Percentiles rank a stretch among this genome's conserved stretches.
phyloP scores from a whole-genome alignment of 2,113 vertebrate genomes.

The Amphiprion percula region DNA sequence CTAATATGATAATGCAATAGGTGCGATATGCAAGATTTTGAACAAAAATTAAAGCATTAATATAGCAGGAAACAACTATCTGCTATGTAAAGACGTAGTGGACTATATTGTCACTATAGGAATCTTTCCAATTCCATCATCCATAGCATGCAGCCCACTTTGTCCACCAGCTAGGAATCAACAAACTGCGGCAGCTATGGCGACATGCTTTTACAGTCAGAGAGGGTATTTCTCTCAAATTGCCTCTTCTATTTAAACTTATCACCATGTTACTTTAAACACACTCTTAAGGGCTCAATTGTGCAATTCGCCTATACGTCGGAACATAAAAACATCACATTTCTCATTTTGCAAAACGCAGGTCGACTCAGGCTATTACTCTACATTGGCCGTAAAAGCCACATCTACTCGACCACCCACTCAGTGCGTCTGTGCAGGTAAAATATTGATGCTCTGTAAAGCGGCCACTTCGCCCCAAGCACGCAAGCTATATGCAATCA shows the following conservation, averaged over 20 bases:
- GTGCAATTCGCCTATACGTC: constrained; percentile 48
- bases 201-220: neutral
- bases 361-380: constrained; percentile 52
- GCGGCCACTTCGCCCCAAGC: constrained; percentile 37
- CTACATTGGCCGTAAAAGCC: constrained; percentile 47
- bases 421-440: constrained; percentile 52
- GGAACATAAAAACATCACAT: constrained; percentile 43
- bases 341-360: constrained; percentile 58
- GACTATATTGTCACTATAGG: too few species aligned
- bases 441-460: constrained; percentile 54
- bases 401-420: constrained; percentile 49
- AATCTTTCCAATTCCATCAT: too few species aligned
- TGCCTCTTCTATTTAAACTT: constrained; percentile 38
- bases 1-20: too few species aligned
- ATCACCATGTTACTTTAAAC: constrained; percentile 28
- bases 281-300: constrained; percentile 29
- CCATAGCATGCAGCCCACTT: neutral
- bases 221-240: constrained; percentile 38
- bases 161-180: neutral
- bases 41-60: too few species aligned
- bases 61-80: too few species aligned
- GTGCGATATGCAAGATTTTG: too few species aligned
- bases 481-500: constrained; percentile 55
- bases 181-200: neutral
- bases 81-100: too few species aligned